Evolutionary conservation across 2,113 vertebrate genomes (phyloP), one percentile per base, ranked within the genome.

Genomic region (Camelus dromedarius): DNA sequence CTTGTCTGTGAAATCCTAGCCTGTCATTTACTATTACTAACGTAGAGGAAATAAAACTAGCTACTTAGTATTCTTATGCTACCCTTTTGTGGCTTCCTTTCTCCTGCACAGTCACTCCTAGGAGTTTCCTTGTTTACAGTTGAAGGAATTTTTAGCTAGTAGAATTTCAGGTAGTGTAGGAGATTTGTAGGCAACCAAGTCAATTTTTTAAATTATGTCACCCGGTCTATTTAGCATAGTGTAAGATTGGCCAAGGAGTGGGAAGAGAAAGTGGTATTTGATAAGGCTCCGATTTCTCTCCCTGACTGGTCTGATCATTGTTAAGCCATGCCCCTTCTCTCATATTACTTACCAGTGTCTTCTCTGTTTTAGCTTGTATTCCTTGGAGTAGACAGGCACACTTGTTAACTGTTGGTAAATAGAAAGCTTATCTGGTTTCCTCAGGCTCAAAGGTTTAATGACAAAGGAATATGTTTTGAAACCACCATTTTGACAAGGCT

Each of bases 401-500:
- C 70, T 56, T 62, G 28, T 42, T 87, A 58, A 58, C n/a, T 72
- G n/a, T 15, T 42, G 19, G 60, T 30, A 70, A 58, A 0, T 58
- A 87, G 60, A 77, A 77, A 91, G 58, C n/a, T 26, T 58, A 66
- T 32, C 56, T 90, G 50, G 20, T 72, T 70, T 96, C 16, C 14
- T 46, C 1, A 79, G 85, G 32, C 58, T 82, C 66, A 82, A 26
- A 77, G 67, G 3, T 85, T 87, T 19, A 87, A 8, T 72, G 52
- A 73, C 56, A 93, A 80, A 60, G 10, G 67, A 84, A 72, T 22
- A 54, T 79, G 28, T 90, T 92, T 67, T 87, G 50, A 95, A 82
- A 54, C 7, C 16, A 87, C 19, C 32, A 58, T 90, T 90, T 95
- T 96, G 60, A 92, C 69, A 83, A 95, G 91, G 24, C 54, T 67